phyloP scores from a whole-genome alignment of 2,113 vertebrate genomes.

The Steatornis caripensis region DNA sequence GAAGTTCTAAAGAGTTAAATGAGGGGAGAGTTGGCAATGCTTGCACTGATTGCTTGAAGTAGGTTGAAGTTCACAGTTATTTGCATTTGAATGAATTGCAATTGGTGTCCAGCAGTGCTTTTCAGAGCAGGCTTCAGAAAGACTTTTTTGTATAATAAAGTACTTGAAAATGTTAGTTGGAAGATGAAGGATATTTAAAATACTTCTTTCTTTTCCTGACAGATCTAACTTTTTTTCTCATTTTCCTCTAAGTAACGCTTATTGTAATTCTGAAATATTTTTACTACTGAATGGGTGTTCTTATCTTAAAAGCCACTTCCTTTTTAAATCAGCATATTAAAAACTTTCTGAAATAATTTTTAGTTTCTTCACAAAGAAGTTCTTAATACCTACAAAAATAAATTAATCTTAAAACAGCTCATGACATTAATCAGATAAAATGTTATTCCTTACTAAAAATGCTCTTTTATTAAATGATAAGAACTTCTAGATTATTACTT shows the following conservation, averaged over 20 bases:
- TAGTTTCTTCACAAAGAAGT: not conserved
- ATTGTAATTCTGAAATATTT: constrained; percentile 36
- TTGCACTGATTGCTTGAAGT: not conserved
- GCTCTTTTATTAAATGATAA: not conserved
- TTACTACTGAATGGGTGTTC: not conserved
- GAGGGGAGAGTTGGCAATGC: not conserved
- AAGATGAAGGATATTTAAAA: not conserved
- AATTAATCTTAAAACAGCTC: not conserved
- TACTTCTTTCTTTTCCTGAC: not conserved
- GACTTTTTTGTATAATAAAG: constrained; percentile 27
- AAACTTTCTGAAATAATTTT: constrained; percentile 1
- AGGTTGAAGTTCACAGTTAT: constrained; percentile 43
- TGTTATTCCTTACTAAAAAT: not conserved
- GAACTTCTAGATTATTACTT: not conserved
- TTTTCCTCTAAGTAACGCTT: not conserved
- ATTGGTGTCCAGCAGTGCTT: constrained; percentile 23
- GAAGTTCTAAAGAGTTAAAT: constrained; percentile 30
- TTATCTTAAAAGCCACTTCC: not conserved
- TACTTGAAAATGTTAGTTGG: constrained; percentile 32
- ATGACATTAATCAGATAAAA: not conserved
- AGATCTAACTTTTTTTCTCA: not conserved
- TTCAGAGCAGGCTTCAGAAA: constrained; percentile 29
- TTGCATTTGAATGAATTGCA: constrained; percentile 64
- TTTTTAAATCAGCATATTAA: constrained; percentile 13
- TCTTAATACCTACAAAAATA: not conserved